Percentiles rank a stretch among this genome's conserved stretches.
Evolutionary conservation across 2,797 vertebrate genomes (phyloP).

Genomic region (Molossus molossus): DNA sequence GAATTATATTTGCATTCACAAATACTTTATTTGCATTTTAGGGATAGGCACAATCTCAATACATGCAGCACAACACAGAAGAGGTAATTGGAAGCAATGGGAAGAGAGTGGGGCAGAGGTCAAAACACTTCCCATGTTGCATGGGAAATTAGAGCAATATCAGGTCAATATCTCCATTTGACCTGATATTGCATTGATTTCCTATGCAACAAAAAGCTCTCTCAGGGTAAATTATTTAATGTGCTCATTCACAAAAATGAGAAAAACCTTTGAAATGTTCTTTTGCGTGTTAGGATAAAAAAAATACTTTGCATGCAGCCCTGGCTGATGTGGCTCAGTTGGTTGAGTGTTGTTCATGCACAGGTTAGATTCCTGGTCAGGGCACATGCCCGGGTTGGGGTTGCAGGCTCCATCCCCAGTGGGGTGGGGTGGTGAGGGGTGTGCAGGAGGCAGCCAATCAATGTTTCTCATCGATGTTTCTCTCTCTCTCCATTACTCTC

Average conservation of each 20-base stretch:
- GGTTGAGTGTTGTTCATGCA: too few relatives aligned
- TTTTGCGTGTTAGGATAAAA: neutral
- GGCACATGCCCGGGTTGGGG: too few relatives aligned
- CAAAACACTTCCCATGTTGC: neutral
- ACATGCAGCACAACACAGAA: neutral
- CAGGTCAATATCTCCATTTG: constrained; percentile 52
- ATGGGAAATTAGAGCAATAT: neutral
- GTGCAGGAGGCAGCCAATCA: too few relatives aligned
- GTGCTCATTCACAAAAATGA: constrained; percentile 54
- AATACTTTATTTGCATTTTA: constrained; percentile 42
- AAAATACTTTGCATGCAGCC: too few relatives aligned
- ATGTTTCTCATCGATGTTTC: too few relatives aligned
- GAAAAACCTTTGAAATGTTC: constrained; percentile 49
- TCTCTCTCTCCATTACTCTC: too few relatives aligned
- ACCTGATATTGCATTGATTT: constrained; percentile 25
- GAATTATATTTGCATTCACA: neutral
- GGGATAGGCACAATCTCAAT: neutral
- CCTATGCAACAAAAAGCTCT: constrained; percentile 1
- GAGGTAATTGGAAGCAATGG: neutral
- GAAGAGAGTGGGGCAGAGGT: neutral
- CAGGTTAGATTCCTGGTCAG: too few relatives aligned
- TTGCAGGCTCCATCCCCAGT: too few relatives aligned
- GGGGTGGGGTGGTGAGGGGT: too few relatives aligned
- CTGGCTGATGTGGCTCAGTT: too few relatives aligned
- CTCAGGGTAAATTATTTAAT: constrained; percentile 31